Percentiles rank a stretch among this genome's conserved stretches.
These are phyloP conservation scores for Phylloscopus whistleri DNA, from an alignment of 2,113 vertebrate species.

Conservation along the genomic window DNA sequence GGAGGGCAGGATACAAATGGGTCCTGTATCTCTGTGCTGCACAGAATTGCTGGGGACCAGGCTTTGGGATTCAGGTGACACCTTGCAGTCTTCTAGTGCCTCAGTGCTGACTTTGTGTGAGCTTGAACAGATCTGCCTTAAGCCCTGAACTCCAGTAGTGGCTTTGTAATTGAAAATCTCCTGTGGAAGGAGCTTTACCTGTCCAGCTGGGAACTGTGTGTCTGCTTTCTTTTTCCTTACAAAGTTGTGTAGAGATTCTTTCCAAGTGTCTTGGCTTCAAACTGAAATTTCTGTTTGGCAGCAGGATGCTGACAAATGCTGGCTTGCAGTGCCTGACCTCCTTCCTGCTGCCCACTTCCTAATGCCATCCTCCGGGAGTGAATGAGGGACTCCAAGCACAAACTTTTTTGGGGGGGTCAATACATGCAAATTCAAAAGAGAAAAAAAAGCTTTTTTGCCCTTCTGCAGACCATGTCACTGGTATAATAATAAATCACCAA, in stretches of 20 bases:
- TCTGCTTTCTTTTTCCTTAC: background rate
- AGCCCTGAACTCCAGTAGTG: background rate
- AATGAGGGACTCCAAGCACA: background rate
- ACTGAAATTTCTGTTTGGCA: background rate
- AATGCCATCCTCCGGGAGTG: background rate
- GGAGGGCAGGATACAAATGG: background rate
- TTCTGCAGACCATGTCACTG: background rate
- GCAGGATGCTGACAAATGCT: background rate
- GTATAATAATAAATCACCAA: background rate
- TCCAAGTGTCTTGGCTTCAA: background rate
- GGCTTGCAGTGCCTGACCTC: background rate
- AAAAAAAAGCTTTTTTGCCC: background rate
- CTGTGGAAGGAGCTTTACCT: background rate
- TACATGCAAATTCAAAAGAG: background rate
- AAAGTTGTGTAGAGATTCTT: background rate
- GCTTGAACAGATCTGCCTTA: background rate
- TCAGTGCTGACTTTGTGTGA: background rate
- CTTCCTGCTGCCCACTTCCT: background rate
- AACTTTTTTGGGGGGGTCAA: background rate
- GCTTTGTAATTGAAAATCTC: background rate
- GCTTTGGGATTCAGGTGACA: background rate
- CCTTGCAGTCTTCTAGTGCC: background rate
- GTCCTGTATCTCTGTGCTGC: background rate
- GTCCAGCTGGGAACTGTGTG: background rate
- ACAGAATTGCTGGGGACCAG: background rate